phyloP scores from a whole-genome alignment of 2,797 vertebrate genomes.

The Pseudomugil gertrudae region DNA sequence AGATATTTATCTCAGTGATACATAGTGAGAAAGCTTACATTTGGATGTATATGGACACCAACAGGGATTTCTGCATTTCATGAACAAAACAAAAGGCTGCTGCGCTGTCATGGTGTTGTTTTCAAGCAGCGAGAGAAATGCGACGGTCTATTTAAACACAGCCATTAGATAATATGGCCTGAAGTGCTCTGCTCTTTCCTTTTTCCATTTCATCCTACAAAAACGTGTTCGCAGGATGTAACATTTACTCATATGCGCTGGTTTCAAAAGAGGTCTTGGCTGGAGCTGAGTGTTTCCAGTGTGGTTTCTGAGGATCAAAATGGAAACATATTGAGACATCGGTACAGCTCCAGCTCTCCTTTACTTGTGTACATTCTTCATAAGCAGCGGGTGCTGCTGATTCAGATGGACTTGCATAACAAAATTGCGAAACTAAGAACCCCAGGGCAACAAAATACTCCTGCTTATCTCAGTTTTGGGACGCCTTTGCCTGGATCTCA shows the following conservation, averaged over 20 bases:
- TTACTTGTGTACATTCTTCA: slow-evolving; percentile 76
- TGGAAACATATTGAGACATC: slow-evolving; percentile 76
- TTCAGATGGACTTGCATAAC: slow-evolving; percentile 71
- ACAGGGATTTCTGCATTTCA: neutral
- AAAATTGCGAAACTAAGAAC: slow-evolving; percentile 53
- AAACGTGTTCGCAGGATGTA: slow-evolving; percentile 70
- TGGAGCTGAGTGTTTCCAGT: slow-evolving; percentile 67
- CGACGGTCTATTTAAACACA: slow-evolving; percentile 57
- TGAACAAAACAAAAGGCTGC: neutral
- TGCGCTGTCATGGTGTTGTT: slow-evolving; percentile 24
- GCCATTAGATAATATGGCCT: slow-evolving; percentile 38
- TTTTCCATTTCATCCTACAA: slow-evolving; percentile 58
- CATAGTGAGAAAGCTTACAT: neutral
- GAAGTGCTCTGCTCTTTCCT: slow-evolving; percentile 47
- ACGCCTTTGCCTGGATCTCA: neutral
- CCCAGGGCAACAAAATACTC: slow-evolving; percentile 53
- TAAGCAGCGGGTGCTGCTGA: slow-evolving; percentile 65
- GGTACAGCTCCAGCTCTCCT: slow-evolving; percentile 67
- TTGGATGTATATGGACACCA: neutral
- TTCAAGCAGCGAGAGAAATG: slow-evolving; percentile 21
- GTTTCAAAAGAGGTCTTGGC: slow-evolving; percentile 76
- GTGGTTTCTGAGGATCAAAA: slow-evolving; percentile 75
- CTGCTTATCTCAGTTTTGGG: slow-evolving; percentile 14
- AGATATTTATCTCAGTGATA: neutral
- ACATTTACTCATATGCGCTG: slow-evolving; percentile 67